Percentiles rank a stretch among this genome's conserved stretches.
phyloP scores from a whole-genome alignment of 35 echinoderm and acorn worm species.

The Hemicentrotus pulcherrimus region DNA sequence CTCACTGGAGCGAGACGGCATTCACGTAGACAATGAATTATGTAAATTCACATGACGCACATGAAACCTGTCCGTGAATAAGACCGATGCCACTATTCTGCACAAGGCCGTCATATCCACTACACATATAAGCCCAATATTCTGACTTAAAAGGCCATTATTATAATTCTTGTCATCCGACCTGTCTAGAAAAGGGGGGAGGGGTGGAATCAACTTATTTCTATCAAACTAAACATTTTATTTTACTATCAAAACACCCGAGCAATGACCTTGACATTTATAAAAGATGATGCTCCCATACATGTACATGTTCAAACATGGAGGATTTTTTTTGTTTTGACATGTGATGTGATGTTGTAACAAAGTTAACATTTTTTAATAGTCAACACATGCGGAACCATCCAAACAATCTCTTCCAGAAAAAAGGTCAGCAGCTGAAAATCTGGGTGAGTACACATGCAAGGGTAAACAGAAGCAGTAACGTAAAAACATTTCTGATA shows the following conservation, averaged over 20 bases:
- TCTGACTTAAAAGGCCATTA: background rate
- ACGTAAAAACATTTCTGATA: too few species aligned
- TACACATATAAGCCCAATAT: background rate
- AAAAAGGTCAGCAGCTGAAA: too few species aligned
- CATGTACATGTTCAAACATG: background rate
- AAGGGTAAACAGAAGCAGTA: too few species aligned
- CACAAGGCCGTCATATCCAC: background rate
- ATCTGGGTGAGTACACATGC: too few species aligned
- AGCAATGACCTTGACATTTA: background rate
- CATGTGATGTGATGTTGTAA: background rate
- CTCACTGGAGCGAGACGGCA: background rate
- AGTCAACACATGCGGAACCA: too few species aligned
- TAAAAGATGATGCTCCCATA: background rate
- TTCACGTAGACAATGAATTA: conserved; percentile 19
- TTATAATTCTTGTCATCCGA: background rate
- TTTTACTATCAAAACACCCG: background rate
- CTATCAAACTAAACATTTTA: background rate
- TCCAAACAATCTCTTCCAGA: too few species aligned
- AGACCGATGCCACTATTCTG: background rate
- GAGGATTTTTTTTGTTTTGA: background rate
- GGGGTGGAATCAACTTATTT: background rate
- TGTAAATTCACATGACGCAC: conserved; percentile 17
- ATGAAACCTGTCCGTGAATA: conserved; percentile 17
- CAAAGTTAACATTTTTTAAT: too few species aligned
- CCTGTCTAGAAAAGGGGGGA: background rate